Percentiles rank a stretch among this genome's conserved stretches.
Conservation (phyloP, 2,888 invertebrate species). For the Rhamphomyia laevipes region DNA sequence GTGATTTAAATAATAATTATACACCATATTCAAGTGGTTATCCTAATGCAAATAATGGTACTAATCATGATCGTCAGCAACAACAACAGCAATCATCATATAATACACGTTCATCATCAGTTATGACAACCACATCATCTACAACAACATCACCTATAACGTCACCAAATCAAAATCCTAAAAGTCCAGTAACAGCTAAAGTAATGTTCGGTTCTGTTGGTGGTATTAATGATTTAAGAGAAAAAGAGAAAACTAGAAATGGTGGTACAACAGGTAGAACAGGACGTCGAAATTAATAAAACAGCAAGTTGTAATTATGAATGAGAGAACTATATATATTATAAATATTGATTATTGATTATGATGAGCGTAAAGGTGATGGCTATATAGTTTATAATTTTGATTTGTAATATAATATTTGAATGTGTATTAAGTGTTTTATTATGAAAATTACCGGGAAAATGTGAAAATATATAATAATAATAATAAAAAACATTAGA, state of each 20-base stretch:
- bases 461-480: too few species aligned
- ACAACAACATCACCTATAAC: conserved; percentile 14
- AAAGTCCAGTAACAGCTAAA: conserved; percentile 52
- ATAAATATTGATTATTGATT: too few species aligned
- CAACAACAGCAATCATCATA: conserved; percentile 17
- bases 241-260: conserved; percentile 55
- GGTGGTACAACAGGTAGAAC: conserved; percentile 41
- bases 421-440: too few species aligned
- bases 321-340: too few species aligned
- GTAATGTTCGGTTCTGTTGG: conserved; percentile 61
- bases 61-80: conserved; percentile 24
- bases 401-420: too few species aligned
- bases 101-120: conserved; percentile 16
- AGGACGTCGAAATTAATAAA: conserved; percentile 29
- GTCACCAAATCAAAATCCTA: too few species aligned
- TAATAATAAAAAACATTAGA: too few species aligned
- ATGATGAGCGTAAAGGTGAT: neutral
- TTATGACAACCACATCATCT: conserved; percentile 14
- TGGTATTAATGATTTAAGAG: conserved; percentile 60
- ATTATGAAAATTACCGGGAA: too few species aligned
- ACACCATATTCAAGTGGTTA: conserved; percentile 37
- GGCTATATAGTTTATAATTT: neutral
- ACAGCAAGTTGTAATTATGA: too few species aligned
- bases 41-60: conserved; percentile 29
- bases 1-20: conserved; percentile 39